Evolutionary conservation across 2,113 vertebrate species (phyloP).

Genomic region (Lamprotornis superbus): DNA sequence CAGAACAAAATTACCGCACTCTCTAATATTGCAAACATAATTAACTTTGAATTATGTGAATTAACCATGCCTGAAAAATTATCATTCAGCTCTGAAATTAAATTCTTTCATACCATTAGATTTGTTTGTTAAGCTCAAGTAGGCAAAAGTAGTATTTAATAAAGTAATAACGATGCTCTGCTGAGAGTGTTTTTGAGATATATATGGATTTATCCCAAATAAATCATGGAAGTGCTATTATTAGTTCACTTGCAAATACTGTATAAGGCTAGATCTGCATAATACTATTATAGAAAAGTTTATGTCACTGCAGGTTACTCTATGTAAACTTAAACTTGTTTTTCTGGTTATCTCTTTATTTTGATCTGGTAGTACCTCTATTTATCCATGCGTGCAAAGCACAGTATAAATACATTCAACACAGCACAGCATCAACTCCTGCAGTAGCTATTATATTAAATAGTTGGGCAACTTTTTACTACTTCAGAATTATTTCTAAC

Average conservation of each 20-base stretch:
- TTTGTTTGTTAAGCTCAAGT: slow-evolving; percentile 83
- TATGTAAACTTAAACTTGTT: background rate
- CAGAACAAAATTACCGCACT: slow-evolving; percentile 76
- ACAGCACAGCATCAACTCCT: background rate
- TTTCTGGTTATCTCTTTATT: background rate
- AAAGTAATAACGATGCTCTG: slow-evolving; percentile 74
- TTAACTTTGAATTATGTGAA: slow-evolving; percentile 86
- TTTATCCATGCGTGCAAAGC: background rate
- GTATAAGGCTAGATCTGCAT: background rate
- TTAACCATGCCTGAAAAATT: slow-evolving; percentile 84
- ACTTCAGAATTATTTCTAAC: background rate
- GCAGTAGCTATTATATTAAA: background rate
- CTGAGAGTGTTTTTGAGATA: slow-evolving; percentile 69
- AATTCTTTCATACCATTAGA: slow-evolving; percentile 83
- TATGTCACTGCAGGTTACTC: background rate
- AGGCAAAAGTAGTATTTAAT: slow-evolving; percentile 79
- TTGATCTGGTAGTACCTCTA: background rate
- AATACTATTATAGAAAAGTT: slow-evolving; percentile 43
- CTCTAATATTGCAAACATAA: slow-evolving; percentile 79
- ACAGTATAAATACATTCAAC: background rate
- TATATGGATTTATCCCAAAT: slow-evolving; percentile 66
- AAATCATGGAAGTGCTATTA: slow-evolving; percentile 67
- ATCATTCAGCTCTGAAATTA: slow-evolving; percentile 84
- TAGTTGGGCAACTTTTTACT: background rate
- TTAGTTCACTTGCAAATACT: slow-evolving; percentile 62